Evolutionary conservation across 2,113 vertebrate genomes (phyloP), one percentile per base, ranked within the genome.

Genomic region (Nesogale talazaci): DNA sequence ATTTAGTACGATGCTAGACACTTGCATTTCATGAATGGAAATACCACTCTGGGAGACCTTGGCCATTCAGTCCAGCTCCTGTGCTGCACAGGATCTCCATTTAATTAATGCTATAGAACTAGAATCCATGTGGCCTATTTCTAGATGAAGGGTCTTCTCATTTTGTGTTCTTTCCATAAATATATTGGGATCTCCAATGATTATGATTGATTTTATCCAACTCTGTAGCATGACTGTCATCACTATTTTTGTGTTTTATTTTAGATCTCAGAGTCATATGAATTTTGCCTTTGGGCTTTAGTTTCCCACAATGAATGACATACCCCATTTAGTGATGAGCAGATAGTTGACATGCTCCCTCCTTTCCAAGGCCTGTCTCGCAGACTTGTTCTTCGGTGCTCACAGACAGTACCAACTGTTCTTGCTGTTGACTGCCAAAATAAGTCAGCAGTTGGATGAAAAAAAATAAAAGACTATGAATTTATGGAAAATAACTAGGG

Each of bases 381-480:
- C 82, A 91, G 34, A 82, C 86, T 75, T 82, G 17, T 92, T 92
- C 69, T 59, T 0, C 74, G 40, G 38, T 31, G 42, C 75, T 89
- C 74, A 36, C 86, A 94, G 86, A 92, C 94, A 86, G 90, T 70
- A 79, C 92, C 93, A 96, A 94, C 76, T 93, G 90, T 89, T 94
- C 92, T 82, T 95, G 88, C 81, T 87, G 40, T 34, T 76, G 27
- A 38, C 83, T 92, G 92, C 96, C 95, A 96, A 93, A 94, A 85
- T 36, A 85, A 89, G 88, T 89, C 92, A 87, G 87, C 89, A 82
- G 42, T 87, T 34, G 27, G 87, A 61, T 76, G 10, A 4, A 1
- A 5, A 9, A 31, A 56, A 52, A 85, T 31, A 46, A 82, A 57
- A 85, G 70, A 75, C 70, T 57, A 57, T 34, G 77, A 76, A 83